These are phyloP conservation scores for Melanocharis versteri DNA, from an alignment of 2,113 vertebrate species.

Conservation along the genomic window DNA sequence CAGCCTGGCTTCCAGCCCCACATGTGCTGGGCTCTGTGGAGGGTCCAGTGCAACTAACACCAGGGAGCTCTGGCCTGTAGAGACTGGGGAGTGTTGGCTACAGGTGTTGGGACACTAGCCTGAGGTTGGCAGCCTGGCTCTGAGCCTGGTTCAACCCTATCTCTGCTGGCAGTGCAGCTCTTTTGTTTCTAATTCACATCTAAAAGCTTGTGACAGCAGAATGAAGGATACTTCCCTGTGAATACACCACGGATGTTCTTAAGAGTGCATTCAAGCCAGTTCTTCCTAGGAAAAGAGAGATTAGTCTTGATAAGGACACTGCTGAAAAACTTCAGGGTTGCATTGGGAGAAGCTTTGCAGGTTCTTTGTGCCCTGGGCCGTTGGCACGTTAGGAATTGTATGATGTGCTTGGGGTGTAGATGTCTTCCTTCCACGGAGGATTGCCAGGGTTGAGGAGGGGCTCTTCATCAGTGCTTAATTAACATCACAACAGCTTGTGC, in stretches of 20 bases:
- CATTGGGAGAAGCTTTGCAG: neutral
- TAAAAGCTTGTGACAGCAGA: neutral
- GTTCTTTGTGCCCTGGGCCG: neutral
- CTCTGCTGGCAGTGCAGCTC: neutral
- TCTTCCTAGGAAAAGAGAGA: neutral
- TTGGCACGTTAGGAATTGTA: neutral
- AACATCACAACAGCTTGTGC: neutral
- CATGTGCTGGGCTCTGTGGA: neutral
- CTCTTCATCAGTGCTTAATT: neutral
- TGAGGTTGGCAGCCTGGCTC: neutral
- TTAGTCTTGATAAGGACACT: neutral
- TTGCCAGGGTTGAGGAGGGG: neutral
- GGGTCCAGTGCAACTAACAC: neutral
- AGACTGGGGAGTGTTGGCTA: neutral
- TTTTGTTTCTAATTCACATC: neutral
- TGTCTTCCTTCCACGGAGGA: neutral
- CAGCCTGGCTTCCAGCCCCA: neutral
- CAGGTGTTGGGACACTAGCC: neutral
- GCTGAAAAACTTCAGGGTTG: neutral
- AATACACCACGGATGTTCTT: neutral
- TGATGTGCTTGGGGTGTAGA: neutral
- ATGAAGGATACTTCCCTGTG: neutral
- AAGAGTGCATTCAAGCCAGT: neutral
- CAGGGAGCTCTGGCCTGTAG: neutral
- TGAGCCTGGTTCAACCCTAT: neutral